Evolutionary conservation across 2,113 vertebrate genomes (phyloP).

Genomic region (Beaufortia kweichowensis): DNA sequence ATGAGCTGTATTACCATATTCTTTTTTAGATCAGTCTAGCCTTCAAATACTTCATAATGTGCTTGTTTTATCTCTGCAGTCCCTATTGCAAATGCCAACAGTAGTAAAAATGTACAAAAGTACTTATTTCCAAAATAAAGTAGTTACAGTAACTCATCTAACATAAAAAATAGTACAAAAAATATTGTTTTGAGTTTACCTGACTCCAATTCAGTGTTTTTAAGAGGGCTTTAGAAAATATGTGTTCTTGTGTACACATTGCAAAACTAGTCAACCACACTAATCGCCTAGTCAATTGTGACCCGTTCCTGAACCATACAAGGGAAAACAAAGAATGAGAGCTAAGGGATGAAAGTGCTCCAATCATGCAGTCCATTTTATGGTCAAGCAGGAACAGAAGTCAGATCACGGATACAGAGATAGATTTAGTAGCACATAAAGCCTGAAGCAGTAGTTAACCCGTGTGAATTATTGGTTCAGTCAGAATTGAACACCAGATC

Average conservation of each 20-base stretch:
- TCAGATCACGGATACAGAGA: conserved; percentile 14
- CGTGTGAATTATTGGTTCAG: conserved; percentile 20
- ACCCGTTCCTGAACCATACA: neutral
- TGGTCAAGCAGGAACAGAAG: conserved; percentile 25
- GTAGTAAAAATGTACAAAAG: too few relatives aligned
- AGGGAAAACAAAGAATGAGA: neutral
- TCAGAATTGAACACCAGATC: conserved; percentile 27
- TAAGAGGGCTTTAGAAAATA: too few relatives aligned
- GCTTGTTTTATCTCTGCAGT: too few relatives aligned
- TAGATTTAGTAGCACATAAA: conserved; percentile 41
- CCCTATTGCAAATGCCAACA: too few relatives aligned
- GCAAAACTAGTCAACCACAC: too few relatives aligned
- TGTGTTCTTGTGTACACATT: neutral
- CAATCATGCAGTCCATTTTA: conserved; percentile 13
- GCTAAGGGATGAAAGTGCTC: conserved; percentile 1
- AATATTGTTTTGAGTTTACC: too few relatives aligned
- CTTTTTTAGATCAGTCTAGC: conserved; percentile 35
- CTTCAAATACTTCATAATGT: neutral
- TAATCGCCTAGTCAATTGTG: too few relatives aligned
- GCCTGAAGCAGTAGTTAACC: conserved; percentile 7
- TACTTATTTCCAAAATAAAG: too few relatives aligned
- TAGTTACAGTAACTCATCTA: too few relatives aligned
- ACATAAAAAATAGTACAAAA: too few relatives aligned
- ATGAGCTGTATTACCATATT: neutral
- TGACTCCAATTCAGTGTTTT: too few relatives aligned